Base-by-base conservation (phyloP, 1,140 invertebrate genomes). In the Drosophila arawakana region DNA sequence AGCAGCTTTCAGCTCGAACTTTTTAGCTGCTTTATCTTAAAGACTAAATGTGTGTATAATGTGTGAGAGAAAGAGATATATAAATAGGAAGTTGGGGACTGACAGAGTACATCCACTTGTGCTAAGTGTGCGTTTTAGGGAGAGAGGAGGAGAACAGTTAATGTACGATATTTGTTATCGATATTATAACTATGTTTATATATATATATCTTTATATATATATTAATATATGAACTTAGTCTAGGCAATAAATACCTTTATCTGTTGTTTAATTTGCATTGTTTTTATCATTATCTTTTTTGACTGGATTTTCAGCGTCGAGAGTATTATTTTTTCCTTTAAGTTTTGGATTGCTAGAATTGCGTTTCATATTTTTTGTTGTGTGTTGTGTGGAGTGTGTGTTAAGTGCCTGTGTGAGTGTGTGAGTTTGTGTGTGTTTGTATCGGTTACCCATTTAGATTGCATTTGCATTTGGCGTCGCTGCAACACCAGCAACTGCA, bases 291-390 rank as follows among this genome's bases (percentile, higher is more conserved):
- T 41, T 52, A 15, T 30, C 9, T 62, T 43, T 43, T 46, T 61
- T 65, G 74, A 61, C 72, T 76, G 50, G 67, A 73, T 61, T 72
- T 30, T 80, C 55, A 55, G 63, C 39, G 47, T 55, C 55, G 52
- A 21, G 35, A 57, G 54, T 44, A 25, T 47, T 43, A 21, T 59
- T 58, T 35, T 60, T 55, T 65, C 3, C 3, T 61, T 61, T 21
- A 60, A 30, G 54, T 60, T 66, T 76, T 70, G 59, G 82, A 88
- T 88, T 88, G 83, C 84, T 88, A 88, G 83, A 88, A 88, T 83
- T 88, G 84, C 83, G 76, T 55, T 74, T 65, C 50, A 44, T 73
- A 58, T 75, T 43, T 44, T 9, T 37, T 25, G 3, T 30, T 67
- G 50, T 66, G 35, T 55, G 65, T 68, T 54, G 39, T 55, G 59